phyloP scores from a whole-genome alignment of 2,113 vertebrate genomes.

The Macquaria ambigua region DNA sequence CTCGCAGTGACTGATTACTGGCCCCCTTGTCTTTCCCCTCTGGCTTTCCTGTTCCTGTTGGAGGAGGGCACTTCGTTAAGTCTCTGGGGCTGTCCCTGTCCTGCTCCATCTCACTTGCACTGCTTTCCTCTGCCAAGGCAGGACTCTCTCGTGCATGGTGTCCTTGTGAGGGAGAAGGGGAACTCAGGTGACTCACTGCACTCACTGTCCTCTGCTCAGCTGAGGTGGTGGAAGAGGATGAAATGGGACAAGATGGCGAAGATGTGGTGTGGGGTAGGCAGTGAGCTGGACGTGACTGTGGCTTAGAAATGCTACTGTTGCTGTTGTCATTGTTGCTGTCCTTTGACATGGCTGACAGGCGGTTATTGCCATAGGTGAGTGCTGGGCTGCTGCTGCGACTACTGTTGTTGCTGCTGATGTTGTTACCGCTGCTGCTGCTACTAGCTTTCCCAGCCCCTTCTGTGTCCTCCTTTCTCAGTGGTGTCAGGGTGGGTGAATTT shows the following conservation, averaged over 20 bases:
- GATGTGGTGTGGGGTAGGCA: slow-evolving; percentile 64
- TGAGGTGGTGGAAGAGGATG: slow-evolving; percentile 62
- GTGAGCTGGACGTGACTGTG: slow-evolving; percentile 74
- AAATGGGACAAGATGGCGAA: slow-evolving; percentile 64
- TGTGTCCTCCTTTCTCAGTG: slow-evolving; percentile 78
- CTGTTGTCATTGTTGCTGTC: slow-evolving; percentile 73
- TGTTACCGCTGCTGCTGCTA: slow-evolving; percentile 55
- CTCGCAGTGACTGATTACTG: slow-evolving; percentile 63
- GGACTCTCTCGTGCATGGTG: slow-evolving; percentile 78
- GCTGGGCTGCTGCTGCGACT: slow-evolving; percentile 80
- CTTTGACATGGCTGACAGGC: slow-evolving; percentile 70
- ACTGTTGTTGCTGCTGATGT: slow-evolving; percentile 68
- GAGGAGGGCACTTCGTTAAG: slow-evolving; percentile 76
- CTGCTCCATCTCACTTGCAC: slow-evolving; percentile 75
- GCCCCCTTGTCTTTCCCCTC: slow-evolving; percentile 80
- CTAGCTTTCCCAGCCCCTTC: slow-evolving; percentile 73
- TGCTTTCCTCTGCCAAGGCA: slow-evolving; percentile 74
- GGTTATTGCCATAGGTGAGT: slow-evolving; percentile 74
- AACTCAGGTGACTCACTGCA: slow-evolving; percentile 70
- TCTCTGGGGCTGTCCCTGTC: slow-evolving; percentile 79
- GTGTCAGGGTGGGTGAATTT: slow-evolving; percentile 61
- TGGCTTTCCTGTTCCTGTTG: slow-evolving; percentile 68
- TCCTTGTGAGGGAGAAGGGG: slow-evolving; percentile 73
- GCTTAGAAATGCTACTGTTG: slow-evolving; percentile 74
- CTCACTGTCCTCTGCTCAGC: slow-evolving; percentile 79